Evolutionary conservation across 1,140 invertebrate species (phyloP), one percentile per base, ranked within the genome.

Genomic region (Drosophila willistoni): DNA sequence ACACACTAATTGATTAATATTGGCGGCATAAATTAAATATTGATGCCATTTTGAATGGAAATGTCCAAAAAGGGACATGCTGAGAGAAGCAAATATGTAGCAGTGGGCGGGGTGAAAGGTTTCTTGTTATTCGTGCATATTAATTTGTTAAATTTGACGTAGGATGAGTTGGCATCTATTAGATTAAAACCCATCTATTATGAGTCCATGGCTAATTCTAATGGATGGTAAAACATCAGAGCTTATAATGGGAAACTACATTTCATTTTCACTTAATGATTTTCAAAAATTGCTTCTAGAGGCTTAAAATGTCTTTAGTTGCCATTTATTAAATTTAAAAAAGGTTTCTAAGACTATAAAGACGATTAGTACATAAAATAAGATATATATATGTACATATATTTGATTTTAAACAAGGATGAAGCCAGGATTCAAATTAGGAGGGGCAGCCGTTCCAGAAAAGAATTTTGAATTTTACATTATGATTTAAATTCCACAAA

Each of bases 1-100:
- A 70, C 82, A 68, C 81, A 77, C 82, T 85, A 85, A 85, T 85
- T 85, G 82, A 87, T 86, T 77, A 86, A 87, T 79, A 86, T 79
- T 68, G 68, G 71, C 81, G 76, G 75, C 80, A 83, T 71, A 74
- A 64, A 84, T 80, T 79, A 74, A 82, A 75, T 79, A 82, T 79
- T 68, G 62, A 68, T 66, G 33, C 42, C 60, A 64, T 68, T 29
- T 55, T 65, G 65, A 63, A 29, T 64, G 73, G 60, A n/a, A 34
- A 22, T 22, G 57, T 34, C n/a, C 56, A 22, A 29, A 36, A 29
- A 13, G 10, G 55, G 17, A 29, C 29, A 14, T 4, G 33, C 14
- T 59, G 10, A 33, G 3, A 33, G 44, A 19, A 22, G 17, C 17
- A 51, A 51, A n/a, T 19, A 29, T 29, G 5, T 29, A 10, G 9